Evolutionary conservation across 2,888 invertebrate genomes (phyloP).

Genomic region (Nysson spinosus): DNA sequence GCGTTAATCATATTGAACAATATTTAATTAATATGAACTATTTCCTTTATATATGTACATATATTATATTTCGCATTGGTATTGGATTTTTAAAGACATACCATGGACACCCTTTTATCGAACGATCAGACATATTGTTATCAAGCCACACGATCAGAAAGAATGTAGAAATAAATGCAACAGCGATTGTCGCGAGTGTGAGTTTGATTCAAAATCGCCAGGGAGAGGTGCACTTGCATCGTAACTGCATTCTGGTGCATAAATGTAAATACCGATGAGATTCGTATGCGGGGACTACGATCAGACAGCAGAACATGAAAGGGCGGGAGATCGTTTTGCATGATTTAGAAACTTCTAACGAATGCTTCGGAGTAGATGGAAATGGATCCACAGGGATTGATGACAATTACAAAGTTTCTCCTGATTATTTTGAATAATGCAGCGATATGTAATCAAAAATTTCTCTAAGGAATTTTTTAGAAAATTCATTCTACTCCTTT

Average conservation of each 20-base stretch:
- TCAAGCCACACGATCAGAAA: no score
- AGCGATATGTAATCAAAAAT: no score
- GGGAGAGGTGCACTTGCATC: constrained; percentile 5
- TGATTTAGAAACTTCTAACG: constrained; percentile 2
- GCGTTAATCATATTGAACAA: no score
- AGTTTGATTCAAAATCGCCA: constrained; percentile 15
- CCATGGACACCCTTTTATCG: no score
- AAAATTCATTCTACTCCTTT: no score
- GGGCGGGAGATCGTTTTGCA: constrained; percentile 7
- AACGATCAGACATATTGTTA: no score
- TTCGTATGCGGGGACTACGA: not conserved
- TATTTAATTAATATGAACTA: no score
- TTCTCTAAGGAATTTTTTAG: no score
- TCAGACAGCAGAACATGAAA: not conserved
- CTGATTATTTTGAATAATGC: not conserved
- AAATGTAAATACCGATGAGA: constrained; percentile 21
- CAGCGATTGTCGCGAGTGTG: constrained; percentile 11
- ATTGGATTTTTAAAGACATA: no score
- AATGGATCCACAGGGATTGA: constrained; percentile 10
- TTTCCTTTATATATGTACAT: no score
- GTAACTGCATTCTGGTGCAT: constrained; percentile 25
- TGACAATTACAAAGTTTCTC: constrained; percentile 4
- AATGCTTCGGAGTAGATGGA: constrained; percentile 16
- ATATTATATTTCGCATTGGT: no score
- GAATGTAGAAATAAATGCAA: no score